Conservation (phyloP, 2,888 invertebrate genomes). For the Bombyx huttoni region DNA sequence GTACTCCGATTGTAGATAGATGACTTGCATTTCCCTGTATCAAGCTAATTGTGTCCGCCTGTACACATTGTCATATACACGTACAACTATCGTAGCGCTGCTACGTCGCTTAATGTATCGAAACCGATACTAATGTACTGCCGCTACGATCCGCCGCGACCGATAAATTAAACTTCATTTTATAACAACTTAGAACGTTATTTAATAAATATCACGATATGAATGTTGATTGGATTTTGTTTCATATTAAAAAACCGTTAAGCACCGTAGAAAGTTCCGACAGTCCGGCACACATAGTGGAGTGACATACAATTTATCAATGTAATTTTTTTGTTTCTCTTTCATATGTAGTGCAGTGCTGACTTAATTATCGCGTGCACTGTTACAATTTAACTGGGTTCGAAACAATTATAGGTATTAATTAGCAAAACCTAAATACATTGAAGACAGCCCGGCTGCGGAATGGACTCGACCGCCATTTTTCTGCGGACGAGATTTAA, state of each 20-base stretch:
- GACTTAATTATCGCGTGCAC: not conserved
- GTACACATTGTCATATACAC: slow-evolving; percentile 8
- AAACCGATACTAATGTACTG: slow-evolving; percentile 26
- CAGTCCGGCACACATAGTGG: not conserved
- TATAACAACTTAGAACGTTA: slow-evolving; percentile 17
- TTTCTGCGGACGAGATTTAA: slow-evolving; percentile 73
- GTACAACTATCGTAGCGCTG: slow-evolving; percentile 18
- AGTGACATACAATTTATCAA: not conserved
- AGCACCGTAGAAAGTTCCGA: slow-evolving; percentile 14
- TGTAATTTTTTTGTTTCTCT: slow-evolving; percentile 12
- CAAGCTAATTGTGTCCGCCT: slow-evolving; percentile 53
- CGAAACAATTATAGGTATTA: not conserved
- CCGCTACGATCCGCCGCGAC: slow-evolving; percentile 18
- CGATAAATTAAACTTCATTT: slow-evolving; percentile 19
- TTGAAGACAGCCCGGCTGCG: slow-evolving; percentile 32
- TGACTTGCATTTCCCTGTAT: slow-evolving; percentile 58
- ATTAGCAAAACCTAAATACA: slow-evolving; percentile 1
- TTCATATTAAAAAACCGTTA: slow-evolving; percentile 33
- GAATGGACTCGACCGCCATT: slow-evolving; percentile 68
- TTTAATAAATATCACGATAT: slow-evolving; percentile 17
- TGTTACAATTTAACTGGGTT: not conserved
- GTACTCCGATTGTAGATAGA: slow-evolving; percentile 49
- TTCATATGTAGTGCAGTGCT: not conserved
- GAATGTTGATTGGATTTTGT: slow-evolving; percentile 24
- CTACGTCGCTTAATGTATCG: slow-evolving; percentile 30